phyloP scores from a whole-genome alignment of 2,797 vertebrate genomes.

The Acanthurus tractus region DNA sequence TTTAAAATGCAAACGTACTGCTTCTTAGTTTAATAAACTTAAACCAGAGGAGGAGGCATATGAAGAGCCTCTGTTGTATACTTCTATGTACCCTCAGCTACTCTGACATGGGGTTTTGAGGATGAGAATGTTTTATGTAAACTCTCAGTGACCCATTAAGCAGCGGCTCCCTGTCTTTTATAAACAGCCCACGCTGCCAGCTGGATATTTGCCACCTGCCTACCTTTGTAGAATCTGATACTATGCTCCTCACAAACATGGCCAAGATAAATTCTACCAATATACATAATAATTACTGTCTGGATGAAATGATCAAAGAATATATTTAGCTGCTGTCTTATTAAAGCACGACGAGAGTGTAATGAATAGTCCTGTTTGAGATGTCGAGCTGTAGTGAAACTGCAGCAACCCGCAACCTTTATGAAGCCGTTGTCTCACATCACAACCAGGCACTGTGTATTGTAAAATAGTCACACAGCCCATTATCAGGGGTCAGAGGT shows the following conservation, averaged over 20 bases:
- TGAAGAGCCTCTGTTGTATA: background rate
- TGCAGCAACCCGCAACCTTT: background rate
- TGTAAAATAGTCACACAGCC: slow-evolving; percentile 7
- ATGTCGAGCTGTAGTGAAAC: background rate
- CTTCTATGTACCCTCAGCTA: background rate
- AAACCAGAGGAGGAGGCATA: background rate
- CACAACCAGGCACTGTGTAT: slow-evolving; percentile 31
- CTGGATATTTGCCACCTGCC: slow-evolving; percentile 5
- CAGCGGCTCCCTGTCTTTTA: slow-evolving; percentile 25
- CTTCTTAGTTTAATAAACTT: background rate
- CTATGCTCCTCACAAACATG: slow-evolving; percentile 4
- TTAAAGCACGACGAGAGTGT: slow-evolving; percentile 55
- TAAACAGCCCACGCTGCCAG: slow-evolving; percentile 11
- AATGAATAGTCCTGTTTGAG: slow-evolving; percentile 27
- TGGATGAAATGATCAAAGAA: slow-evolving; percentile 1
- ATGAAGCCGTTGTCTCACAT: slow-evolving; percentile 8
- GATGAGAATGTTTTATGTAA: slow-evolving; percentile 4
- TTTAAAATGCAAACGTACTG: background rate
- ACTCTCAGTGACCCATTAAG: slow-evolving; percentile 32
- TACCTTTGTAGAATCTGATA: background rate
- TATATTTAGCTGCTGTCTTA: slow-evolving; percentile 20
- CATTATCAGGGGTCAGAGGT: slow-evolving; percentile 38
- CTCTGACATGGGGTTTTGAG: slow-evolving; percentile 7
- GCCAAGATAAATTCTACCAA: slow-evolving; percentile 19
- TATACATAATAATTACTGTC: slow-evolving; percentile 14